These are phyloP conservation scores for Epizoanthus fatuus DNA, from an alignment of 92 coral and sea anemone species.

Conservation along the genomic window DNA sequence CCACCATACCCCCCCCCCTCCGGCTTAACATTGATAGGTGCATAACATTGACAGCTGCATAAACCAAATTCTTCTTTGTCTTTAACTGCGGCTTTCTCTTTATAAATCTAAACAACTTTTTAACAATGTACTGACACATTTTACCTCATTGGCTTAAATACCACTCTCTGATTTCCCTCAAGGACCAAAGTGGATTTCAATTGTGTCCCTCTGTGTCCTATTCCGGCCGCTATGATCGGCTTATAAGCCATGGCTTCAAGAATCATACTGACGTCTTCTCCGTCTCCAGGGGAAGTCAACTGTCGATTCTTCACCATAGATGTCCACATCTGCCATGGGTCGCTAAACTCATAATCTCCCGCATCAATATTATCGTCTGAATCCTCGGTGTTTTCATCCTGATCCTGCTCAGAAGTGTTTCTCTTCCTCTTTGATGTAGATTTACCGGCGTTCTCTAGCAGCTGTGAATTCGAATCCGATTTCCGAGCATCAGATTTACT, in stretches of 20 bases:
- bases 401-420: conserved; percentile 17
- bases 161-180: conserved; percentile 96
- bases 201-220: conserved; percentile 91
- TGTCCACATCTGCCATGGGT: conserved; percentile 95
- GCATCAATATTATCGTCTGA: conserved; percentile 61
- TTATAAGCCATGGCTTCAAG: conserved; percentile 86
- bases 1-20: too few species aligned
- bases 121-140: not conserved
- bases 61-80: too few species aligned
- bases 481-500: not conserved
- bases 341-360: conserved; percentile 77
- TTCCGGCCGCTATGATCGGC: conserved; percentile 85
- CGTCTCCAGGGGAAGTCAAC: conserved; percentile 65
- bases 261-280: conserved; percentile 74
- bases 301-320: conserved; percentile 86
- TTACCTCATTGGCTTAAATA: conserved; percentile 97
- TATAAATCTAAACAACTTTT: too few species aligned
- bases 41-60: too few species aligned
- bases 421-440: conserved; percentile 31
- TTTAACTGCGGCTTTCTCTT: too few species aligned
- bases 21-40: too few species aligned
- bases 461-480: not conserved
- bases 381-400: conserved; percentile 30
- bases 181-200: conserved; percentile 88
- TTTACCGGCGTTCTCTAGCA: conserved; percentile 11